These are phyloP conservation scores for Fratercula arctica DNA, from an alignment of 2,797 vertebrate genomes.

Conservation along the genomic window DNA sequence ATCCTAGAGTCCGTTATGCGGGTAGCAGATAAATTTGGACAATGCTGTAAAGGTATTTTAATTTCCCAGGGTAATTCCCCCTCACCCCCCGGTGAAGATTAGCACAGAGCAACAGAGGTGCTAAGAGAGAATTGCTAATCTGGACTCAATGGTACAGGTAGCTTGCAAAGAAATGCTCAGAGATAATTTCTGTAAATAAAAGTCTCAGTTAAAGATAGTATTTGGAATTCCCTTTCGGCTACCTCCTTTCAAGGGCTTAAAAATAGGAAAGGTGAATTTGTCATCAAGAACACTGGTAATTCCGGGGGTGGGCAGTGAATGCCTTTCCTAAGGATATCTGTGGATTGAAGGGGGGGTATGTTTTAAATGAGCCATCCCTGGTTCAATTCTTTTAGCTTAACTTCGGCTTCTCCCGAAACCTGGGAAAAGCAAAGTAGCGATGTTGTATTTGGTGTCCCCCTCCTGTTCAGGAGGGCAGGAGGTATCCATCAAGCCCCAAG, in stretches of 20 bases:
- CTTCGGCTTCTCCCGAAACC: neutral
- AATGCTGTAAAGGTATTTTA: neutral
- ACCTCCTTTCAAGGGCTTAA: neutral
- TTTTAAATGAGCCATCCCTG: neutral
- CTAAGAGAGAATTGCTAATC: neutral
- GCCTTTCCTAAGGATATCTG: neutral
- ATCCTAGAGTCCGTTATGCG: fast-evolving
- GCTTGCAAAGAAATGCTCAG: neutral
- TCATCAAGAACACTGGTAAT: too few species aligned
- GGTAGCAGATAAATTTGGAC: neutral
- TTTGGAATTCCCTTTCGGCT: neutral
- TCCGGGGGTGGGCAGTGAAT: neutral
- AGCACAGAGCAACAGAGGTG: neutral
- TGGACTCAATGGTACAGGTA: neutral
- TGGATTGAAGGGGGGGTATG: neutral
- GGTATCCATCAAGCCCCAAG: neutral
- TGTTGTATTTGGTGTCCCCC: neutral
- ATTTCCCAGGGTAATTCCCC: neutral
- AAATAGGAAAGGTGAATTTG: neutral
- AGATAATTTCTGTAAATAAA: neutral
- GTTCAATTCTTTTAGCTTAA: neutral
- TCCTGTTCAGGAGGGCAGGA: neutral
- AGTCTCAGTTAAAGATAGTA: neutral
- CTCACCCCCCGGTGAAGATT: neutral
- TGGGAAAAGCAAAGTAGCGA: neutral